Conservation (phyloP, 1,140 invertebrate genomes). For the Caerostris extrusa region DNA sequence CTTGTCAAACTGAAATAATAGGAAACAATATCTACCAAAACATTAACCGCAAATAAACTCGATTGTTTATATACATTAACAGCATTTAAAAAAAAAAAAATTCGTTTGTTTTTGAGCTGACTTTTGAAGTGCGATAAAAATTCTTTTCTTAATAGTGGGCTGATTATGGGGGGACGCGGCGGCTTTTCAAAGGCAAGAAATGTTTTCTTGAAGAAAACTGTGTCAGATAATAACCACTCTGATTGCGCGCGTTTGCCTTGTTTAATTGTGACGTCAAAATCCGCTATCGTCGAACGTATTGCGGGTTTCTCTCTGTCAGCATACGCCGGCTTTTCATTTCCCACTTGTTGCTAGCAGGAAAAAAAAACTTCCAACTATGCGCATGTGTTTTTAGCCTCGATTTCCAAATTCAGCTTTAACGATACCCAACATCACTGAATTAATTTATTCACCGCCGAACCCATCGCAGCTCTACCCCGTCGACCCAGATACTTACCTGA, state of each 20-base stretch:
- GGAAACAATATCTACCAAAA: too few relatives aligned
- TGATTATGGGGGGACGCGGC: too few relatives aligned
- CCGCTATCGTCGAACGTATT: not conserved
- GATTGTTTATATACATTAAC: too few relatives aligned
- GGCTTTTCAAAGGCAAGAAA: conserved; percentile 1
- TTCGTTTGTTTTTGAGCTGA: too few relatives aligned
- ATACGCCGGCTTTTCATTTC: conserved; percentile 24
- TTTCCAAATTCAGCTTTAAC: not conserved
- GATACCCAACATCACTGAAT: not conserved
- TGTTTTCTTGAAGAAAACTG: not conserved
- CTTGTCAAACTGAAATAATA: too few relatives aligned
- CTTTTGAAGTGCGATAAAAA: too few relatives aligned
- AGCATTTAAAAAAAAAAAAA: too few relatives aligned
- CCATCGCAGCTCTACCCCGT: not conserved
- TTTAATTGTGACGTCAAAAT: conserved; percentile 39
- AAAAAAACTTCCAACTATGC: not conserved
- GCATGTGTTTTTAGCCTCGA: not conserved
- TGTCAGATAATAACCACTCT: not conserved
- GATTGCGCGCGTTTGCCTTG: conserved; percentile 15
- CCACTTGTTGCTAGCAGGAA: conserved; percentile 34
- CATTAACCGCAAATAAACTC: too few relatives aligned
- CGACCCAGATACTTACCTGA: not conserved
- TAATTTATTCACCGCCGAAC: conserved; percentile 1
- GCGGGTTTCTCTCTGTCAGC: not conserved
- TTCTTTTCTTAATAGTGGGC: too few relatives aligned